Evolutionary conservation across 2,797 vertebrate species (phyloP), one percentile per base, ranked within the genome.

Genomic region (Ammospiza maritima): DNA sequence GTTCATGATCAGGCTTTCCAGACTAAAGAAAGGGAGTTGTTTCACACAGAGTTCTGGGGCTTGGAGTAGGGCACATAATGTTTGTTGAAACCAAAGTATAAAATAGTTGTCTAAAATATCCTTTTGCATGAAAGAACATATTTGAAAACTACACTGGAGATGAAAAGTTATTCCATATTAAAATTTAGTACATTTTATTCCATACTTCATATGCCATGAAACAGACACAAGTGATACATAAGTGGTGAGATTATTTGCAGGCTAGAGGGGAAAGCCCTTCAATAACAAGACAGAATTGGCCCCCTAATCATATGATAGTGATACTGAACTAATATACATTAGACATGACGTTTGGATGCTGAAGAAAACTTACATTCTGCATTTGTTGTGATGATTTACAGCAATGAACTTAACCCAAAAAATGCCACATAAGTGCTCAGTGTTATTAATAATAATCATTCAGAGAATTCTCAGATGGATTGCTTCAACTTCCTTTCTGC

Each of bases 301-400:
- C 9, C 34, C 48, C 11, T 23, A 61, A 60, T 45, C 9, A n/a
- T 38, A 60, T 32, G 34, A 45, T 12, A 76, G 30, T 9, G 8
- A 78, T 64, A 93, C 21, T 22, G 76, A 87, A 75, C 30, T 62
- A 78, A 60, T 48, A 60, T 54, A 71, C 60, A 65, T 54, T 36
- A 76, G 69, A 76, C 2, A 5, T 50, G 77, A 74, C 47, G 73
- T 71, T 89, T 86, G 40, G 17, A 32, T 48, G 38, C 60, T 64
- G 18, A 79, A 84, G 64, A 73, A 69, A 94, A 65, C 64, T 64
- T 90, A 54, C 25, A 67, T 86, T 94, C 45, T 2, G 2, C n/a
- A 26, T 73, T 94, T 88, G 77, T 94, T 91, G 74, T 88, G 83
- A 79, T 90, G 71, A 85, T 64, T 93, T 91, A 80, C 27, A 87